Base-by-base conservation (phyloP, 1,140 invertebrate genomes). In the Papilio polytes region DNA sequence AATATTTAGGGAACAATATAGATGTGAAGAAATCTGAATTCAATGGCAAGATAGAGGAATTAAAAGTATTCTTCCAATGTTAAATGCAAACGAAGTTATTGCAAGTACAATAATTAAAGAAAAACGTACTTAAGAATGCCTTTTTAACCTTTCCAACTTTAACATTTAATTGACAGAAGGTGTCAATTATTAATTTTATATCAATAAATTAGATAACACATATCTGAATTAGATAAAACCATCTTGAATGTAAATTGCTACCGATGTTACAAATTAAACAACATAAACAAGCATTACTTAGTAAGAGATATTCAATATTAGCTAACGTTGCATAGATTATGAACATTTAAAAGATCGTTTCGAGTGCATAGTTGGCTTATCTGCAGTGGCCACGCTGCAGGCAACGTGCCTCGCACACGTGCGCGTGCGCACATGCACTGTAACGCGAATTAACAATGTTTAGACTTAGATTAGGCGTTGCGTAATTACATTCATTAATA, bases 381-480 rank as follows among this genome's bases (percentile, higher is more conserved):
- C 74, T 74, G 20, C 41, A 8, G 20, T 44, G 3, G 12, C 74
- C 44, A 51, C 74, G 44, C 72, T 76, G 74, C 44, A 26, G n/a
- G 9, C 44, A 76, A 76, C 74, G 74, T 76, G 74, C 74, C 44
- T 22, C 18, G 46, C 7, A 20, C 74, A 76, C 74, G 74, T 76
- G 74, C 74, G 74, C 46, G 51, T 20, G 74, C 74, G 74, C 74
- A 76, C 74, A 51, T 76, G 74, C 74, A 3, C 22, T n/a, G 20
- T 51, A 76, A 26, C 74, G 44, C 74, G 46, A 20, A 15, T 18
- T 46, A 74, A 48, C 46, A 51, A 31, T 76, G 46, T 76, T 76
- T 76, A 51, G 46, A 76, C 41, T 76, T 76, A 76, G 74, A 76
- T 74, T 74, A 46, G 6, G 46, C 41, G n/a, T 76, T 76, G 74